Evolutionary conservation across 2,113 vertebrate genomes (phyloP), one percentile per base, ranked within the genome.

Genomic region (Dipodomys merriami): DNA sequence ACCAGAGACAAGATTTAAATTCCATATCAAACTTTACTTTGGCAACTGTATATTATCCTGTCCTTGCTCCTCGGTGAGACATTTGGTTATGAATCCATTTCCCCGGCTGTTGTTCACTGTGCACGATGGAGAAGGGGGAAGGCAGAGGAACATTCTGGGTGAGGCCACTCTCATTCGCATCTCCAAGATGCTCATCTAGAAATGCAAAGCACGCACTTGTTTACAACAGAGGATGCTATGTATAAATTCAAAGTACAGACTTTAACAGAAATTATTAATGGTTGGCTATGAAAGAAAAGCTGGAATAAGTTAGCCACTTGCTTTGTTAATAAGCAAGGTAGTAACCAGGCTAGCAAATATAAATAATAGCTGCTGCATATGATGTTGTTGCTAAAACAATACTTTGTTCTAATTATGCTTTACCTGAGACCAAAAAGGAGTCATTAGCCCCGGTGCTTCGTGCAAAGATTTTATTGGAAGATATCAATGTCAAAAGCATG

Each of bases 231-330:
- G 86, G 33, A 46, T 33, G 78, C 91, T 93, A 83, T 33, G 23
- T 73, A 94, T 91, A 83, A 84, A 86, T 95, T 80, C 69, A 62
- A 76, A 85, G 68, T 44, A 74, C 30, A n/a, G 60, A 82, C 23
- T 90, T 90, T 86, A 91, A 95, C 83, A 85, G 64, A 85, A 87
- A 96, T 65, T 67, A 82, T 85, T 95, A 94, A 62, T 5, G 29
- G 19, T 25, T 90, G 83, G 79, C 90, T 64, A 13, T 33, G 53
- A 67, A 91, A 73, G 46, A 62, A 95, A 95, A 73, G 39, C 5
- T 16, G n/a, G 74, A 13, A 9, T 81, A 79, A 88, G 68, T 69
- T 2, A 9, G n/a, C 60, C 13, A 74, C 65, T 80, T 82, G 46
- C 95, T 84, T 86, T 74, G 39, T 86, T 95, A 87, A 95, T 46